These are phyloP conservation scores for Sphecodes monilicornis DNA, from an alignment of 2,888 invertebrate genomes.

Conservation along the genomic window DNA sequence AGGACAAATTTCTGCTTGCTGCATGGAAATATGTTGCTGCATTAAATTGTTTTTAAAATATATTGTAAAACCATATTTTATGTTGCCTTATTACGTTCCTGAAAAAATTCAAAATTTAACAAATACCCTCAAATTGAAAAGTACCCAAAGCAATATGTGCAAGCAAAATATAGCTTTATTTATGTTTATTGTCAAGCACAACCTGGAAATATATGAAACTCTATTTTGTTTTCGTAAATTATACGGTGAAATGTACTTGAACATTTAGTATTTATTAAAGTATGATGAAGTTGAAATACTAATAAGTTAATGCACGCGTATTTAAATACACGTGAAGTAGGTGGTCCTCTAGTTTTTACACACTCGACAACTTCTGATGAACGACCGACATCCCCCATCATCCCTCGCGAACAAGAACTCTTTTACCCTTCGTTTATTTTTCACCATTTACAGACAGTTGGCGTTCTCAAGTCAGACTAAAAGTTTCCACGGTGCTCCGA, in stretches of 20 bases:
- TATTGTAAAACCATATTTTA: no score
- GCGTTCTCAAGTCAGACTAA: conserved; percentile 55
- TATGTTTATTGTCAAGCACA: no score
- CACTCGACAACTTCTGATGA: conserved; percentile 16
- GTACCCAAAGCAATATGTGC: no score
- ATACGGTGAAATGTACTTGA: neutral
- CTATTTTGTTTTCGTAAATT: neutral
- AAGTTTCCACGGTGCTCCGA: conserved; percentile 43
- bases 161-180: no score
- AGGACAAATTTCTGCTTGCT: no score
- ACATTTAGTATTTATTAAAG: neutral
- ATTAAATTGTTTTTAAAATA: no score
- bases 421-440: conserved; percentile 16
- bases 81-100: no score
- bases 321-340: conserved; percentile 33
- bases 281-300: neutral
- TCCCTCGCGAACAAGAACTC: neutral
- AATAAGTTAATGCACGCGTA: neutral
- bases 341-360: conserved; percentile 3
- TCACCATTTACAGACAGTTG: conserved; percentile 43
- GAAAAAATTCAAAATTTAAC: no score
- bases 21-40: no score
- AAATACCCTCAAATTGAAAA: no score
- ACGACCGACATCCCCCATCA: neutral
- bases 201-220: neutral